Percentiles rank a stretch among this genome's conserved stretches.
Evolutionary conservation across 2,113 vertebrate genomes (phyloP).

Genomic region (Gadus macrocephalus): DNA sequence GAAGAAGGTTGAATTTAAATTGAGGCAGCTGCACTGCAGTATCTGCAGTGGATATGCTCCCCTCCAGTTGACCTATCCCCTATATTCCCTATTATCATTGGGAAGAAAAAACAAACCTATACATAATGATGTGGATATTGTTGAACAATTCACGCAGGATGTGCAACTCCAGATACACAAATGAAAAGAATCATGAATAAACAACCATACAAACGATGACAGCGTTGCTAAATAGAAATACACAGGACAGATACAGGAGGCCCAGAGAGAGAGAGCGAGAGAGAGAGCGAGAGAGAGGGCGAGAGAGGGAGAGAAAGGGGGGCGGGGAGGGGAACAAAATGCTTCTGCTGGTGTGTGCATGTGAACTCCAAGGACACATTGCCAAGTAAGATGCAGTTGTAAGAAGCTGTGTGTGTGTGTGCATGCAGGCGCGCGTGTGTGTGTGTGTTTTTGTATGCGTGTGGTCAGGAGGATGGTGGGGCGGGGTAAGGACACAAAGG

Average conservation of each 20-base stretch:
- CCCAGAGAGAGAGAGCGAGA: too few species aligned
- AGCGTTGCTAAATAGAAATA: too few species aligned
- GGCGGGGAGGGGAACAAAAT: slow-evolving; percentile 28
- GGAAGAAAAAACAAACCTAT: not conserved
- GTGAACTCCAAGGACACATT: slow-evolving; percentile 58
- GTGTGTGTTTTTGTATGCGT: not conserved
- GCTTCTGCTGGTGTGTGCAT: slow-evolving; percentile 57
- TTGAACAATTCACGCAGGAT: slow-evolving; percentile 9
- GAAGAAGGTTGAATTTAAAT: slow-evolving; percentile 43
- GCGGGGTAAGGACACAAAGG: slow-evolving; percentile 23
- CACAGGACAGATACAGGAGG: too few species aligned
- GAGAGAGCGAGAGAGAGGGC: too few species aligned
- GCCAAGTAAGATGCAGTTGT: slow-evolving; percentile 59
- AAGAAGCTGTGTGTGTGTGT: slow-evolving; percentile 41
- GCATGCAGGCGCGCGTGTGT: slow-evolving; percentile 21
- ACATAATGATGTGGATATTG: not conserved
- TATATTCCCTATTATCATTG: slow-evolving; percentile 10
- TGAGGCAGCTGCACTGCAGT: slow-evolving; percentile 64
- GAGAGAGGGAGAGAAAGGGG: slow-evolving; percentile 6
- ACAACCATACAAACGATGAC: too few species aligned
- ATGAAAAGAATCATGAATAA: too few species aligned
- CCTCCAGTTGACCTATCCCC: slow-evolving; percentile 21
- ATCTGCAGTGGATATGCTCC: slow-evolving; percentile 50
- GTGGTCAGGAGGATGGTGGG: slow-evolving; percentile 44
- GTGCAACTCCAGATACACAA: not conserved